These are phyloP conservation scores for Scaptomyza parva DNA, from an alignment of 2,888 invertebrate genomes.

Conservation along the genomic window DNA sequence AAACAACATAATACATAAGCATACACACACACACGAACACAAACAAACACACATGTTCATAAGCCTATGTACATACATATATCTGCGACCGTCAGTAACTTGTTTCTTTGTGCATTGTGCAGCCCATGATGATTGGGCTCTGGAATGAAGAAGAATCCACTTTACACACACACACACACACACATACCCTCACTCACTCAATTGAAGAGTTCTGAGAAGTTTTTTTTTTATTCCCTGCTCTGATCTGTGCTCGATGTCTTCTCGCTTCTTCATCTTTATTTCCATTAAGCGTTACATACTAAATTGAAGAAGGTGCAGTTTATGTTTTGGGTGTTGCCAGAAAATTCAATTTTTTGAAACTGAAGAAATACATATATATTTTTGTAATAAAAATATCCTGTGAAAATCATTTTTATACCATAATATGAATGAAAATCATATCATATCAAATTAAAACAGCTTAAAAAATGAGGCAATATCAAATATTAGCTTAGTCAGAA, in stretches of 20 bases:
- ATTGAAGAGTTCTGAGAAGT: conserved; percentile 62
- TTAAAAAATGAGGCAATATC: no score
- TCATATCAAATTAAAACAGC: no score
- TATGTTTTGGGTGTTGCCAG: conserved; percentile 8
- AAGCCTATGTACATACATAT: no score
- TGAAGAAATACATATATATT: no score
- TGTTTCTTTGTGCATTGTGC: conserved; percentile 56
- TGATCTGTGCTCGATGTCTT: conserved; percentile 11
- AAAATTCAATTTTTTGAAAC: not conserved
- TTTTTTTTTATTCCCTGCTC: conserved; percentile 19
- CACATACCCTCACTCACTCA: conserved; percentile 19
- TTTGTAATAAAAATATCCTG: no score
- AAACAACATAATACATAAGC: conserved; percentile 12
- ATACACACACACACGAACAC: conserved; percentile 1
- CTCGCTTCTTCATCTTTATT: conserved; percentile 18
- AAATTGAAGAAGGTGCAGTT: conserved; percentile 21
- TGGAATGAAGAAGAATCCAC: conserved; percentile 18
- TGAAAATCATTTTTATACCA: no score
- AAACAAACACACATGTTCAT: not conserved
- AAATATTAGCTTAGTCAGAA: not conserved
- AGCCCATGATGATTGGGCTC: conserved; percentile 16
- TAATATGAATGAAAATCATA: no score
- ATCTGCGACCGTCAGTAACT: conserved; percentile 48
- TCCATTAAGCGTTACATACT: conserved; percentile 21
- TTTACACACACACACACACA: conserved; percentile 11